Percentiles rank a stretch among this genome's conserved stretches.
These are phyloP conservation scores for Psittacula echo DNA, from an alignment of 2,797 vertebrate genomes.

Conservation along the genomic window DNA sequence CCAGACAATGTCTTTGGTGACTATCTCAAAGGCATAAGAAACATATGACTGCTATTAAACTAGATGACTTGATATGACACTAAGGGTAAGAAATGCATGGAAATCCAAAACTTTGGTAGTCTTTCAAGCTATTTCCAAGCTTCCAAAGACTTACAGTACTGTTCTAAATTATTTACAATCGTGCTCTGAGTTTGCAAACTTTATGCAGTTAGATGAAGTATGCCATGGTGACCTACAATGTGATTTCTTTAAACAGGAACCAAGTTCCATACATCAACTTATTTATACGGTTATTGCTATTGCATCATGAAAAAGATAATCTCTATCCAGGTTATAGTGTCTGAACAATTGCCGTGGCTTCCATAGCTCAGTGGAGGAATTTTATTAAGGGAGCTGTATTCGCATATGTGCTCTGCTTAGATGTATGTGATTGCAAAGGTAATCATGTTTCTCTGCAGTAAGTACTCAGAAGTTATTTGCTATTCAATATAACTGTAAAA, in stretches of 20 bases:
- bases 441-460: neutral
- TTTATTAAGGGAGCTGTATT: neutral
- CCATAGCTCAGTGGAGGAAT: neutral
- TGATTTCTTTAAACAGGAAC: neutral
- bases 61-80: neutral
- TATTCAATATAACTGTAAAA: neutral
- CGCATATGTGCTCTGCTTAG: neutral
- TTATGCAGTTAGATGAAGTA: neutral
- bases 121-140: neutral
- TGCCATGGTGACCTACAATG: neutral
- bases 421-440: neutral
- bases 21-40: neutral
- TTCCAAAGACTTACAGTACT: neutral
- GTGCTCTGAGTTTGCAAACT: neutral
- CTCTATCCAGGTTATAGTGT: neutral
- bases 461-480: neutral
- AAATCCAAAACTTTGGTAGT: neutral
- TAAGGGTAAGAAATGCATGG: neutral
- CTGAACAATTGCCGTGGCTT: neutral
- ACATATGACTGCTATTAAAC: neutral
- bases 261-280: neutral
- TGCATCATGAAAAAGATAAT: neutral
- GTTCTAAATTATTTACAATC: neutral
- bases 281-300: neutral
- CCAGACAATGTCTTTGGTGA: neutral